These are phyloP conservation scores for Tiliacea aurago DNA, from an alignment of 2,888 invertebrate species.

Conservation along the genomic window DNA sequence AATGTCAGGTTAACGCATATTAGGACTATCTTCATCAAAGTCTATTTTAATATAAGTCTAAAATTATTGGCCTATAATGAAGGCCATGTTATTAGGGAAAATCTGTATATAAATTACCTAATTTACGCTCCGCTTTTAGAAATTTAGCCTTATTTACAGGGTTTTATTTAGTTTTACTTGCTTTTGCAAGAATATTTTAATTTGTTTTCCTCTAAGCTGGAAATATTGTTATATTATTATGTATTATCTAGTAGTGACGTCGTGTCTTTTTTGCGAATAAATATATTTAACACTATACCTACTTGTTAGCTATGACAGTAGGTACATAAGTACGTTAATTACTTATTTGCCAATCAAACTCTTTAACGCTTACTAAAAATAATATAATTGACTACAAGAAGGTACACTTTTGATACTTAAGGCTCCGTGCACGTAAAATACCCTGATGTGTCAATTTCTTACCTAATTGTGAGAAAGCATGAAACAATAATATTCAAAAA, in stretches of 20 bases:
- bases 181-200: neutral
- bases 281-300: neutral
- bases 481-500: too few species aligned
- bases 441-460: too few species aligned
- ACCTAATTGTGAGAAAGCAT: too few species aligned
- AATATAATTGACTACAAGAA: neutral
- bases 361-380: neutral
- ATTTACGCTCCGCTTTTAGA: constrained; percentile 21
- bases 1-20: constrained; percentile 44
- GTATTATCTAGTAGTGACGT: neutral
- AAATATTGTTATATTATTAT: constrained; percentile 2
- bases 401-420: neutral
- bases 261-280: too few species aligned
- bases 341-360: neutral
- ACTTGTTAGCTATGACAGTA: neutral
- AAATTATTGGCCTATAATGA: constrained; percentile 23
- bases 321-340: too few species aligned
- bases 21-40: constrained; percentile 9
- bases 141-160: neutral
- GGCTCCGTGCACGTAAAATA: too few species aligned
- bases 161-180: constrained; percentile 1
- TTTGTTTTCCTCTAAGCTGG: neutral
- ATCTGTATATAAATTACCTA: constrained; percentile 24
- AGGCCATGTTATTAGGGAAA: constrained; percentile 7
- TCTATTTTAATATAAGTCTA: constrained; percentile 40